phyloP scores from a whole-genome alignment of 2,797 vertebrate genomes.

The Brotula barbata region DNA sequence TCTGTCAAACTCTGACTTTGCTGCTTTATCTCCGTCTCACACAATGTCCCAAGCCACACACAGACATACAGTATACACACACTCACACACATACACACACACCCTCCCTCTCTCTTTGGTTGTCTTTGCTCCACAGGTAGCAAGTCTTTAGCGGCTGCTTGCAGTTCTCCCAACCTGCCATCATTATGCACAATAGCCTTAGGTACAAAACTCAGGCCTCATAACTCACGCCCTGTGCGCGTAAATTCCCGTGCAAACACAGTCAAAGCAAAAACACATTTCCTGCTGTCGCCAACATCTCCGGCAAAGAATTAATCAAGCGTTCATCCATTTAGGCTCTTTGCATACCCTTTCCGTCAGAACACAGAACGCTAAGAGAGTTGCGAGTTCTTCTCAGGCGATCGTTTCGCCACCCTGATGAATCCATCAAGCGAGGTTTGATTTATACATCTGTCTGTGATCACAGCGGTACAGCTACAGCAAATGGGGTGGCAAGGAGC shows the following conservation, averaged over 20 bases:
- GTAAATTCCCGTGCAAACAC: slow-evolving; percentile 93
- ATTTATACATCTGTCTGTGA: slow-evolving; percentile 99
- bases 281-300: slow-evolving; percentile 98
- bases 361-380: slow-evolving; percentile 92
- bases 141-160: slow-evolving; percentile 79
- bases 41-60: slow-evolving; percentile 3
- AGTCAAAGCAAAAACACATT: slow-evolving; percentile 94
- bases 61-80: neutral
- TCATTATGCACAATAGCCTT: slow-evolving; percentile 88
- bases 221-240: slow-evolving; percentile 89
- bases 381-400: slow-evolving; percentile 88
- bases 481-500: slow-evolving; percentile 99
- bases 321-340: slow-evolving; percentile 99
- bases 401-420: slow-evolving; percentile 94
- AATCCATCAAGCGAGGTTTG: slow-evolving; percentile 99
- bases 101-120: slow-evolving; percentile 48
- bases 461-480: slow-evolving; percentile 99
- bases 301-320: slow-evolving; percentile 99
- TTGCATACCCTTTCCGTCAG: slow-evolving; percentile 99
- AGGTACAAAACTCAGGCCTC: slow-evolving; percentile 89
- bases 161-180: slow-evolving; percentile 79
- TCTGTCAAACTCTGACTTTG: slow-evolving; percentile 27
- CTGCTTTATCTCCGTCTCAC: slow-evolving; percentile 44
- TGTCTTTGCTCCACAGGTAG: slow-evolving; percentile 81
- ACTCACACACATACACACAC: slow-evolving; percentile 10